Evolutionary conservation across 2,797 vertebrate genomes (phyloP).

Genomic region (Morelia viridis): DNA sequence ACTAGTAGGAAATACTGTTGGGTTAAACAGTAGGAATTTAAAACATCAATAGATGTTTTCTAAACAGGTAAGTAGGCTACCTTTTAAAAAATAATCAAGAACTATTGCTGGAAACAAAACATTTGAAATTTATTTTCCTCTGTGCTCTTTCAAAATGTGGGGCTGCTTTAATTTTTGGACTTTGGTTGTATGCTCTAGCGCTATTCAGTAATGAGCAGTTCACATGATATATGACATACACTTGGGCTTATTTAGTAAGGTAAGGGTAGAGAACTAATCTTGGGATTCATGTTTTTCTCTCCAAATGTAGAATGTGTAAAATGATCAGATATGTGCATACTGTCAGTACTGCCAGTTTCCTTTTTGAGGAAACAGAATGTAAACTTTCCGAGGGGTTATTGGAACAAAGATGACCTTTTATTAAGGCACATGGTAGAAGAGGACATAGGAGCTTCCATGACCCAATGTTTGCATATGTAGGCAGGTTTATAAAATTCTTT

Average conservation of each 20-base stretch:
- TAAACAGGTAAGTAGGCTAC: background rate
- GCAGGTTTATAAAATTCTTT: background rate
- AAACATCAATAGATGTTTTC: background rate
- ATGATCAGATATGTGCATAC: background rate
- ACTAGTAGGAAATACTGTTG: background rate
- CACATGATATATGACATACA: background rate
- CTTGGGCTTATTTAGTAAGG: background rate
- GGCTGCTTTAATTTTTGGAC: background rate
- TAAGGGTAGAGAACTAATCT: background rate
- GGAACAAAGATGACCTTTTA: background rate
- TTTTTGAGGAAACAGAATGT: background rate
- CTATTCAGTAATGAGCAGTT: background rate
- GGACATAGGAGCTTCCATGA: background rate
- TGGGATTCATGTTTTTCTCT: background rate
- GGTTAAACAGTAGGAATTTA: background rate
- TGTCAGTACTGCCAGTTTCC: too few relatives aligned
- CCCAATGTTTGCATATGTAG: background rate
- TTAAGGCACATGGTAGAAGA: background rate
- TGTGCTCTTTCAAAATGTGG: background rate
- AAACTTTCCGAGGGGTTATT: background rate
- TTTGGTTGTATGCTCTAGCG: background rate
- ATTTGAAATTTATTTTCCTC: background rate
- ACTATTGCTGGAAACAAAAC: background rate
- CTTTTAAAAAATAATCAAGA: background rate
- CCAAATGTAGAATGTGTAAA: background rate